Percentiles rank a stretch among this genome's conserved stretches.
These are phyloP conservation scores for Acanthurus tractus DNA, from an alignment of 2,797 vertebrate genomes.

Conservation along the genomic window DNA sequence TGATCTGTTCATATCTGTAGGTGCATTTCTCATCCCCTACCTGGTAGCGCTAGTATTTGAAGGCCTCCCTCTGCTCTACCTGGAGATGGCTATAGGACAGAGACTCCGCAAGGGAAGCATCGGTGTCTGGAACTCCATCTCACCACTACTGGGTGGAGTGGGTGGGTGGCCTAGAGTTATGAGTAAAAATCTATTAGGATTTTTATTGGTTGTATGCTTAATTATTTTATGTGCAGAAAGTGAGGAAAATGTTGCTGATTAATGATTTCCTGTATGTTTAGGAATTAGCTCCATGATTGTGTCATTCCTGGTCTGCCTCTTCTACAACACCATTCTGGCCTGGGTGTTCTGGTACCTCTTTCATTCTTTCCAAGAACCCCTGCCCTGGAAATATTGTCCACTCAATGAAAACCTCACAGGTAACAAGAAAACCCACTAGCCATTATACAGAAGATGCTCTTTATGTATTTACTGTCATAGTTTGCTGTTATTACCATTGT, in stretches of 20 bases:
- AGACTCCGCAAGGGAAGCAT: slow-evolving; percentile 88
- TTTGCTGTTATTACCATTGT: not conserved
- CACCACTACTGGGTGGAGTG: slow-evolving; percentile 89
- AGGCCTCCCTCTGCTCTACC: slow-evolving; percentile 91
- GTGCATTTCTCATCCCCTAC: slow-evolving; percentile 94
- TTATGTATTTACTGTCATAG: not conserved
- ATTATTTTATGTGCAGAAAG: no score
- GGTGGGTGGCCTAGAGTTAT: slow-evolving; percentile 77
- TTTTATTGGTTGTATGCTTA: no score
- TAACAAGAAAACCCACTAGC: slow-evolving; percentile 54
- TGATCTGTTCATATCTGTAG: slow-evolving; percentile 71
- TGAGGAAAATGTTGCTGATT: not conserved
- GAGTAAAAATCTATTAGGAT: no score
- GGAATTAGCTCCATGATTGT: slow-evolving; percentile 86
- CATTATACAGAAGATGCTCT: not conserved
- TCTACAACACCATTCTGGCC: slow-evolving; percentile 91
- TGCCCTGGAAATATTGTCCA: slow-evolving; percentile 92
- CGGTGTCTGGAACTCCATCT: slow-evolving; percentile 90
- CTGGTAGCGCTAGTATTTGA: slow-evolving; percentile 89
- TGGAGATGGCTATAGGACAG: slow-evolving; percentile 93
- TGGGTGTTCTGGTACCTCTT: slow-evolving; percentile 95
- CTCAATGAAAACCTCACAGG: slow-evolving; percentile 85
- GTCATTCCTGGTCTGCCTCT: slow-evolving; percentile 86
- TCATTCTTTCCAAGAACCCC: slow-evolving; percentile 91
- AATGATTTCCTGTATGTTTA: slow-evolving; percentile 53